Conservation (phyloP, 2,797 vertebrate genomes). For the Chelonia mydas region DNA sequence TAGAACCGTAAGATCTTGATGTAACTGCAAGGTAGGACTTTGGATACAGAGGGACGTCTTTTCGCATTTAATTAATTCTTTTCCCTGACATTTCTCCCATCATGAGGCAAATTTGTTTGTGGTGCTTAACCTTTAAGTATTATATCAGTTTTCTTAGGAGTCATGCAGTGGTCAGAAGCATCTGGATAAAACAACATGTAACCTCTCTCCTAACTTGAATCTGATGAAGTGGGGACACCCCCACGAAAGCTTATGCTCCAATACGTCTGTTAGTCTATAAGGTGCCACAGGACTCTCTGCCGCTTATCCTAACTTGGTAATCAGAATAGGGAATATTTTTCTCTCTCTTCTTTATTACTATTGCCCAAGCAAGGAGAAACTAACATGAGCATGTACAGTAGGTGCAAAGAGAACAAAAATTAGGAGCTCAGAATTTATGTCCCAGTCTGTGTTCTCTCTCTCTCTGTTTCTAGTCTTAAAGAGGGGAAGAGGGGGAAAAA, state of each 20-base stretch:
- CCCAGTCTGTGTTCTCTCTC: not conserved
- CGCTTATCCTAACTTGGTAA: not conserved
- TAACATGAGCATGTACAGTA: not conserved
- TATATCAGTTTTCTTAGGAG: constrained; percentile 54
- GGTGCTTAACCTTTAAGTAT: constrained; percentile 71
- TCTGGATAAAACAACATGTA: not conserved
- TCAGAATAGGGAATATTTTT: not conserved
- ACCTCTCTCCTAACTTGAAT: not conserved
- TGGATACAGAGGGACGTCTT: constrained; percentile 24
- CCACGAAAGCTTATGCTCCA: too few relatives aligned
- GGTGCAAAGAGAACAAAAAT: not conserved
- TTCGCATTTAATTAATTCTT: constrained; percentile 66
- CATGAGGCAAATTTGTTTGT: constrained; percentile 70
- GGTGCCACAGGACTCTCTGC: too few relatives aligned
- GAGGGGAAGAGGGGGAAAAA: not conserved
- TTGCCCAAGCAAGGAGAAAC: not conserved
- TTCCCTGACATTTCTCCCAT: constrained; percentile 73
- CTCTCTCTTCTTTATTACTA: not conserved
- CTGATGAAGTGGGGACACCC: too few relatives aligned
- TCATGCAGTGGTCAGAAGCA: constrained; percentile 38
- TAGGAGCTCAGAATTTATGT: not conserved
- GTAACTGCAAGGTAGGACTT: constrained; percentile 45
- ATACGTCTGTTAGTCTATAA: too few relatives aligned
- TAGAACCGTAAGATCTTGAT: constrained; percentile 54
- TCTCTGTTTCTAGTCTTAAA: too few relatives aligned